A percentile compares a stretch with the other conserved stretches of the same genome.
These are phyloP conservation scores for Sinocyclocheilus anophthalmus DNA, from an alignment of 2,113 vertebrate genomes.

Conservation along the genomic window DNA sequence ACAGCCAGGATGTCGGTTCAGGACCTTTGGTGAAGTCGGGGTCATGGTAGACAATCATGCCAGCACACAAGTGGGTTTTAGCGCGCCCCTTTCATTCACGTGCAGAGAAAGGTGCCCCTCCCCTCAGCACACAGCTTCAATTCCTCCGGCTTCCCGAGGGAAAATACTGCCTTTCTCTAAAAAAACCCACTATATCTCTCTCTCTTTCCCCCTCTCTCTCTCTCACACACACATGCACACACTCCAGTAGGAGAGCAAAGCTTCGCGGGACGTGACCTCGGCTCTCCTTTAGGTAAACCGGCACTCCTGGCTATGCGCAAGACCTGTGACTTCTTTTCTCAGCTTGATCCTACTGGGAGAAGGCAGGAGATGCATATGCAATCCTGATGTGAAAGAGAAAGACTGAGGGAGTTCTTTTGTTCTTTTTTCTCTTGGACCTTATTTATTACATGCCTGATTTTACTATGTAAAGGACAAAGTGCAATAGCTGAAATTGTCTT, in stretches of 20 bases:
- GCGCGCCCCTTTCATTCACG: conserved; percentile 59
- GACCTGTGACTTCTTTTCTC: conserved; percentile 56
- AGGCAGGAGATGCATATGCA: conserved; percentile 55
- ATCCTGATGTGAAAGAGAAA: conserved; percentile 40
- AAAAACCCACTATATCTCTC: conserved; percentile 47
- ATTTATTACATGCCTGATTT: conserved; percentile 30
- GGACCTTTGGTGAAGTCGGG: conserved; percentile 59
- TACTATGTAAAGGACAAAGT: conserved; percentile 23
- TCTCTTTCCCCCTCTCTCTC: conserved; percentile 40
- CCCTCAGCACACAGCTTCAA: conserved; percentile 62
- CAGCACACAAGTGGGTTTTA: conserved; percentile 67
- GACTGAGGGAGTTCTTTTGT: conserved; percentile 26
- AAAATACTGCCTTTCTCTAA: conserved; percentile 58
- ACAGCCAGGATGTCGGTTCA: conserved; percentile 61
- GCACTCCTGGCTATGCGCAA: conserved; percentile 53
- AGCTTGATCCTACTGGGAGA: conserved; percentile 51
- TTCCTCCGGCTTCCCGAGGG: conserved; percentile 61
- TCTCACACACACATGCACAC: conserved; percentile 40
- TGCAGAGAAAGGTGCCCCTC: conserved; percentile 62
- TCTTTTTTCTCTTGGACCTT: conserved; percentile 17
- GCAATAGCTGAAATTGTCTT: not conserved
- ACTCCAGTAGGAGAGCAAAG: conserved; percentile 42
- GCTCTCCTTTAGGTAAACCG: conserved; percentile 53
- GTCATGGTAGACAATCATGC: conserved; percentile 62
- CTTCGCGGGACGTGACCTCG: conserved; percentile 53